Base-by-base conservation (phyloP, 2,113 vertebrate genomes). In the Peromyscus leucopus region DNA sequence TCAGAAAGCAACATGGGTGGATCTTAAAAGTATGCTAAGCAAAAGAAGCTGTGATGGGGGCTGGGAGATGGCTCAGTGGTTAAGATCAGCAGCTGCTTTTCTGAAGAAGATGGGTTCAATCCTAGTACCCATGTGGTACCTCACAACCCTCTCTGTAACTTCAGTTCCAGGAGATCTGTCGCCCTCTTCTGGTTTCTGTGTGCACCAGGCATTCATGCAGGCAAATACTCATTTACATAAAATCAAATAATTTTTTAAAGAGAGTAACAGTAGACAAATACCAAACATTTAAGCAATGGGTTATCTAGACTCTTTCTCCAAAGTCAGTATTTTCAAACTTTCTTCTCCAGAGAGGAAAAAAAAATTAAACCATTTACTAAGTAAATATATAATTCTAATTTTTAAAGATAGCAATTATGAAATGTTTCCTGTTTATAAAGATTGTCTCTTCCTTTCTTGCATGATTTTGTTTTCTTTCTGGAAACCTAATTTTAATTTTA, bases 351-450 rank as follows among this genome's bases (percentile, higher is more conserved):
- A 93, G 12, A 31, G 22, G 0, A 82, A 78, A 65, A 83, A 83
- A 76, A 33, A 46, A 19, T 42, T 75, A 94, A 87, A 55, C 26
- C 42, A 42, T 67, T 85, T 93, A 84, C 57, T 95, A 28, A 55
- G 33, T 94, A 83, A 67, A 87, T 46, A 48, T 78, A 46, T 72
- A 59, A 78, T 36, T 86, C 19, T 9, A 89, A 48, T 33, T 59
- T 57, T 24, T 19, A 26, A 78, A 71, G 86, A 24, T 61, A 61
- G 12, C 88, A 48, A 59, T 87, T 82, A 94, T 93, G 22, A 96
- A 84, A 90, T 93, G 63, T 74, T 88, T 79, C 71, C 15, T 90
- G 55, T 42, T 93, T 95, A 72, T 97, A 95, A 78, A 87, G 65
- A 79, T 0, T 74, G 1, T 48, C 26, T 94, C 16, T 91, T 90